These are phyloP conservation scores for Himalopsyche tibetana DNA, from an alignment of 2,888 invertebrate genomes.

Conservation along the genomic window DNA sequence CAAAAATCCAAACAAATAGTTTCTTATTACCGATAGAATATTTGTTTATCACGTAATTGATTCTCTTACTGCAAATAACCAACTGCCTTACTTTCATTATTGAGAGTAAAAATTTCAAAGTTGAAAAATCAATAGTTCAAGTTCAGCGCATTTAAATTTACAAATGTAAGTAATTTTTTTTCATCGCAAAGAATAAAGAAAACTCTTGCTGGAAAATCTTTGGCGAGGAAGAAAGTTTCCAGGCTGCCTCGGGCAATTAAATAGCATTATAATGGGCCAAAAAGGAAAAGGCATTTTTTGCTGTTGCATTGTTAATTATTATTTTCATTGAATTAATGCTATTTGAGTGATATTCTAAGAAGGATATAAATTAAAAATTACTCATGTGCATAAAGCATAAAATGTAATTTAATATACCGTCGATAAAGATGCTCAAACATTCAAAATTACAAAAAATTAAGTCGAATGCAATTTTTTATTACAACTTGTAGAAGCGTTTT, in stretches of 20 bases:
- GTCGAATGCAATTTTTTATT: no score
- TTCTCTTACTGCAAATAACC: constrained; percentile 1
- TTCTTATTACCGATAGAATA: no score
- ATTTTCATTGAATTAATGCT: no score
- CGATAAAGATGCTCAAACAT: no score
- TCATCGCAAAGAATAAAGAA: constrained; percentile 42
- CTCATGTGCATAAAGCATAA: no score
- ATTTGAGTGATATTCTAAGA: no score
- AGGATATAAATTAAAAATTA: no score
- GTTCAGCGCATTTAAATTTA: constrained; percentile 51
- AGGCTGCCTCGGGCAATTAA: constrained; percentile 60
- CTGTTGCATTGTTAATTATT: not conserved
- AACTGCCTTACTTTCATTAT: constrained; percentile 37
- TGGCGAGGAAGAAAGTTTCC: constrained; percentile 57
- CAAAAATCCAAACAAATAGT: no score
- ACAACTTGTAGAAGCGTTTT: no score
- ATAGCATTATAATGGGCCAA: constrained; percentile 55
- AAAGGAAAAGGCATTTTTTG: constrained; percentile 49
- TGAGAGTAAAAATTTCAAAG: constrained; percentile 16
- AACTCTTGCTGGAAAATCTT: constrained; percentile 45
- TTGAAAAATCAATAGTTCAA: constrained; percentile 56
- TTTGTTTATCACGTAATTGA: not conserved
- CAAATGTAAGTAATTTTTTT: constrained; percentile 47
- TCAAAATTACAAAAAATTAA: no score
- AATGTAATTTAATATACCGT: no score